These are phyloP conservation scores for Apaloderma vittatum DNA, from an alignment of 2,113 vertebrate species.

Conservation along the genomic window DNA sequence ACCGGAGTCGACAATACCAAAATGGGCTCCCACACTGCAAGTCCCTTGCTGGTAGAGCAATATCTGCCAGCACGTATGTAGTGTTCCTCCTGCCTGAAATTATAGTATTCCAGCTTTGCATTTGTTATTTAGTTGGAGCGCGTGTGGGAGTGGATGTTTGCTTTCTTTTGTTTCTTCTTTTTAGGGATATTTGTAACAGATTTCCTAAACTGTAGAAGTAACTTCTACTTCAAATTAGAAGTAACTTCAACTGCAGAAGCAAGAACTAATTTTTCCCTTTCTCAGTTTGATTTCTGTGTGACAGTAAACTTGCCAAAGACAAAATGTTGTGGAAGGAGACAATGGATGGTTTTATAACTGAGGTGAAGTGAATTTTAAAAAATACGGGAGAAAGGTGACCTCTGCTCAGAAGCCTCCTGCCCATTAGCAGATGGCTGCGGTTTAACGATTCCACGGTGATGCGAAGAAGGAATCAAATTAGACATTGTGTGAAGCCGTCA, in stretches of 20 bases:
- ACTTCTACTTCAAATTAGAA: neutral
- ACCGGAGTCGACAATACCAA: neutral
- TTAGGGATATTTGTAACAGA: neutral
- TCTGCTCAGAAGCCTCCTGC: constrained; percentile 6
- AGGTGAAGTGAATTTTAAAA: neutral
- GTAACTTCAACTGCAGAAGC: neutral
- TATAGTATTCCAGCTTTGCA: neutral
- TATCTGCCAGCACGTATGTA: neutral
- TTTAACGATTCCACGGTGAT: neutral
- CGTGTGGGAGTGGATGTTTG: rapidly evolving
- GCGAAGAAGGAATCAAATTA: constrained; percentile 22
- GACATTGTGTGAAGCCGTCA: constrained; percentile 15
- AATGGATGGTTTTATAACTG: neutral
- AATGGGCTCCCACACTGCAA: neutral
- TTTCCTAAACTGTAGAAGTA: neutral
- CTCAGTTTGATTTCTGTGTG: neutral
- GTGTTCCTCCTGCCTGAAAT: neutral
- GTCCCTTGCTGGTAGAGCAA: neutral
- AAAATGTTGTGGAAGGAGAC: neutral
- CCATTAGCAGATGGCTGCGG: constrained; percentile 42
- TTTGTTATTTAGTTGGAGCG: neutral
- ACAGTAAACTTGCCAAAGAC: neutral
- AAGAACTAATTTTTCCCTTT: neutral
- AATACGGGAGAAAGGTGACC: constrained; percentile 17
- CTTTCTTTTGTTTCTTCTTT: neutral